Conservation (phyloP, 2,113 vertebrate genomes). For the Brachionichthys hirsutus region DNA sequence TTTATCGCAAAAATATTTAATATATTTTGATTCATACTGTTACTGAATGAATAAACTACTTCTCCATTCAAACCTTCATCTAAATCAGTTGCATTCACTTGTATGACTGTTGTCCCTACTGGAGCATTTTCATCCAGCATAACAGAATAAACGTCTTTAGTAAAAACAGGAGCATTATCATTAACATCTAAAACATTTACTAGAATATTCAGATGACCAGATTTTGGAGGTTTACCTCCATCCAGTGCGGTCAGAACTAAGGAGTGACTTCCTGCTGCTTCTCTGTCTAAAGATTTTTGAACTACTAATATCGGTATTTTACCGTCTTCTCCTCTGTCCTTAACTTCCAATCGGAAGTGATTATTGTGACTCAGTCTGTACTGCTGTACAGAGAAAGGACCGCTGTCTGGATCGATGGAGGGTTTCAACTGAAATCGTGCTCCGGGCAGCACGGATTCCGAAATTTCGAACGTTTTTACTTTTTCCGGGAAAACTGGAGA, state of each 20-base stretch:
- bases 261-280: slow-evolving; percentile 31
- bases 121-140: slow-evolving; percentile 40
- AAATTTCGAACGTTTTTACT: slow-evolving; percentile 64
- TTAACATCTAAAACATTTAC: slow-evolving; percentile 70
- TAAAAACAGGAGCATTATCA: slow-evolving; percentile 71
- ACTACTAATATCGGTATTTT: slow-evolving; percentile 69
- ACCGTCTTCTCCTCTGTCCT: slow-evolving; percentile 51
- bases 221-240: slow-evolving; percentile 69
- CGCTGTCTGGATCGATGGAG: slow-evolving; percentile 74
- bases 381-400: slow-evolving; percentile 68
- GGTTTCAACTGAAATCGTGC: slow-evolving; percentile 71
- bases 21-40: slow-evolving; percentile 32
- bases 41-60: slow-evolving; percentile 62
- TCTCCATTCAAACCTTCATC: slow-evolving; percentile 72
- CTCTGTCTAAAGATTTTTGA: slow-evolving; percentile 69
- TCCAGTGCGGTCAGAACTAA: slow-evolving; percentile 68
- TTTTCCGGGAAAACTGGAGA: slow-evolving; percentile 63
- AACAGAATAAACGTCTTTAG: slow-evolving; percentile 41
- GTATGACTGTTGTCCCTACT: slow-evolving; percentile 50
- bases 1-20: slow-evolving; percentile 52
- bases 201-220: slow-evolving; percentile 50
- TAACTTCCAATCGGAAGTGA: slow-evolving; percentile 68
- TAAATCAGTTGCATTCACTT: slow-evolving; percentile 71
- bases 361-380: slow-evolving; percentile 74
- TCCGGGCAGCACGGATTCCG: slow-evolving; percentile 65